These are phyloP conservation scores for Esperia sulphurella DNA, from an alignment of 2,888 invertebrate genomes.

Conservation along the genomic window DNA sequence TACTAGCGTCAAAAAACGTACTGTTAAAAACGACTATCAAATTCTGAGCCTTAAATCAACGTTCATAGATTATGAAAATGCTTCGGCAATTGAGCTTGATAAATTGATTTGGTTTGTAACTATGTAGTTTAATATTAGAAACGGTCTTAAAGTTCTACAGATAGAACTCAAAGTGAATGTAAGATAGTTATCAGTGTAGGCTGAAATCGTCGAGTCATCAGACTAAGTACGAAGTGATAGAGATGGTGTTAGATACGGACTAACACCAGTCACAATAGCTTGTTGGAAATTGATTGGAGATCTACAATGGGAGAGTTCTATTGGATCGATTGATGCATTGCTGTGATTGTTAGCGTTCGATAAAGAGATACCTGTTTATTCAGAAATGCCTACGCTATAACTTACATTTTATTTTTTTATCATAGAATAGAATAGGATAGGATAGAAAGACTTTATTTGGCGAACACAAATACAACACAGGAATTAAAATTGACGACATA, in stretches of 20 bases:
- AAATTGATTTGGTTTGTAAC: conserved; percentile 10
- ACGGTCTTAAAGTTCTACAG: neutral
- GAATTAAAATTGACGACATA: too few relatives aligned
- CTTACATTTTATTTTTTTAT: too few relatives aligned
- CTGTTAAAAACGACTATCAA: neutral
- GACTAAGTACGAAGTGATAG: conserved; percentile 42
- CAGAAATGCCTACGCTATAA: neutral
- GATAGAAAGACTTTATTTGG: too few relatives aligned
- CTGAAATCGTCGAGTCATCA: conserved; percentile 48
- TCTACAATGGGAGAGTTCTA: conserved; percentile 37
- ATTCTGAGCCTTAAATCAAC: conserved; percentile 13
- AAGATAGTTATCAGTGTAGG: conserved; percentile 1
- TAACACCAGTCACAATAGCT: conserved; percentile 47
- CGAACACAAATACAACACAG: too few relatives aligned
- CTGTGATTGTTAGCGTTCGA: conserved; percentile 29
- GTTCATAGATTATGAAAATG: neutral
- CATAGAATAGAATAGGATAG: too few relatives aligned
- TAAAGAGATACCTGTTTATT: conserved; percentile 11
- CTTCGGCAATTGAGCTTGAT: conserved; percentile 1
- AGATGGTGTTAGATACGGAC: conserved; percentile 52
- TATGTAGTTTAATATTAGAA: conserved; percentile 2
- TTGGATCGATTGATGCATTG: conserved; percentile 37
- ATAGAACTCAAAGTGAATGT: conserved; percentile 7
- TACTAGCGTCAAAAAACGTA: conserved; percentile 11
- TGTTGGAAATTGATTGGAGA: conserved; percentile 52